Conservation (phyloP, 2,797 vertebrate species). For the Oreochromis mossambicus region DNA sequence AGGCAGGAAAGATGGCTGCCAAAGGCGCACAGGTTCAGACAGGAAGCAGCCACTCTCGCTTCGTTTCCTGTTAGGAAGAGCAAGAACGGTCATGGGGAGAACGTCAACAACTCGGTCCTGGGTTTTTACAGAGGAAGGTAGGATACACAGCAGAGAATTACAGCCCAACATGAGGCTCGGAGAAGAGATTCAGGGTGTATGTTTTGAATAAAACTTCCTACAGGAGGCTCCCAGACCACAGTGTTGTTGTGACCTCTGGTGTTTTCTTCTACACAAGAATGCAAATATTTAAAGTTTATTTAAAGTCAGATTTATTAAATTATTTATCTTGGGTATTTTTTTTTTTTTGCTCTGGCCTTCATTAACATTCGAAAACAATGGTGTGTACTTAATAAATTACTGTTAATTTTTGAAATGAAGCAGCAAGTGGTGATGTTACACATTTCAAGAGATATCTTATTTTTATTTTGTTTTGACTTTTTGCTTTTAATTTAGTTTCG, state of each 20-base stretch:
- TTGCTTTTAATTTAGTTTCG: no score
- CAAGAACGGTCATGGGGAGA: slow-evolving; percentile 18
- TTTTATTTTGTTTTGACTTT: no score
- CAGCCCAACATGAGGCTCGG: neutral
- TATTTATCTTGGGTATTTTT: neutral
- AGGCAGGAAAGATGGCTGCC: slow-evolving; percentile 48
- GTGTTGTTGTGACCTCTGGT: neutral
- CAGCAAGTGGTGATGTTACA: neutral
- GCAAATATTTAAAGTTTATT: neutral
- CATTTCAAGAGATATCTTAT: neutral
- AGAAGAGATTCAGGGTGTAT: neutral
- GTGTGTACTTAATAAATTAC: neutral
- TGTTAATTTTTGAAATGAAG: neutral
- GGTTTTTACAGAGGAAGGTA: slow-evolving; percentile 3
- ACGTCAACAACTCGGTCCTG: slow-evolving; percentile 13
- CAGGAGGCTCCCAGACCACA: neutral
- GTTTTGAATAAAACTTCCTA: slow-evolving; percentile 16
- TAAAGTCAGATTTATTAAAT: neutral
- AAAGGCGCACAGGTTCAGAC: slow-evolving; percentile 33
- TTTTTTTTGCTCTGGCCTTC: neutral
- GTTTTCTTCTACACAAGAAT: neutral
- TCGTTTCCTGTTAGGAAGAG: slow-evolving; percentile 55
- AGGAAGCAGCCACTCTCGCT: slow-evolving; percentile 54
- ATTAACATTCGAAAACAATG: neutral
- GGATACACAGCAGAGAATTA: slow-evolving; percentile 7